Conservation (phyloP, 2,113 vertebrate genomes). For the Phalacrocorax aristotelis region DNA sequence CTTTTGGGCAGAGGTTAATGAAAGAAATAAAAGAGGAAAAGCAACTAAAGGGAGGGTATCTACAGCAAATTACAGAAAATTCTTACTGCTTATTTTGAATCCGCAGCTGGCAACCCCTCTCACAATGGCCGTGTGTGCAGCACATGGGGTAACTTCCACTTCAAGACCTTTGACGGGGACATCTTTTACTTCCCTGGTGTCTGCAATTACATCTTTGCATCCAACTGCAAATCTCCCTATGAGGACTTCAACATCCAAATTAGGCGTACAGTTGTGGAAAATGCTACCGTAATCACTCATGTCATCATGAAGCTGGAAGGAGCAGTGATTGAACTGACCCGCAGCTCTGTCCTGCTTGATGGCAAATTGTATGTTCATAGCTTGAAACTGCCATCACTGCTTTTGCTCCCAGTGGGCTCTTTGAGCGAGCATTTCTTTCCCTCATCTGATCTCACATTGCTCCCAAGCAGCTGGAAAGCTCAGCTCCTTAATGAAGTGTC, state of each 20-base stretch:
- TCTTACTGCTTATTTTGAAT: background rate
- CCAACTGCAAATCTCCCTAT: constrained; percentile 76
- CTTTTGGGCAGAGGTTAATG: background rate
- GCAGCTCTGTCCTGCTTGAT: constrained; percentile 60
- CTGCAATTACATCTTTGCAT: constrained; percentile 85
- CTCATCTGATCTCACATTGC: background rate
- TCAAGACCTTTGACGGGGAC: constrained; percentile 88
- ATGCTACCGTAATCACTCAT: constrained; percentile 42
- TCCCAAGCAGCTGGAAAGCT: background rate
- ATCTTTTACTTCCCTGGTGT: constrained; percentile 82
- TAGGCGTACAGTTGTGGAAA: constrained; percentile 55
- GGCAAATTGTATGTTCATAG: constrained; percentile 71
- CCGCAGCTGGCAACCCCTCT: constrained; percentile 71
- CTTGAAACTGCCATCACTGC: background rate
- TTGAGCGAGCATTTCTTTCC: background rate
- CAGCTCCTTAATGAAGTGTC: background rate
- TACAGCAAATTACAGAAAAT: background rate
- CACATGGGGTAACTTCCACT: constrained; percentile 90
- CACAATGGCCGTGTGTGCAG: constrained; percentile 86
- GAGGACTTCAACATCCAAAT: constrained; percentile 89
- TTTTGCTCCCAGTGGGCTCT: background rate
- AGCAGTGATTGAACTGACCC: constrained; percentile 73
- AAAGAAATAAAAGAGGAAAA: background rate
- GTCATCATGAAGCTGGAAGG: constrained; percentile 83
- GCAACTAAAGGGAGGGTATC: background rate